phyloP scores from a whole-genome alignment of 1,140 invertebrate genomes.

The Scaptomyza hsui region DNA sequence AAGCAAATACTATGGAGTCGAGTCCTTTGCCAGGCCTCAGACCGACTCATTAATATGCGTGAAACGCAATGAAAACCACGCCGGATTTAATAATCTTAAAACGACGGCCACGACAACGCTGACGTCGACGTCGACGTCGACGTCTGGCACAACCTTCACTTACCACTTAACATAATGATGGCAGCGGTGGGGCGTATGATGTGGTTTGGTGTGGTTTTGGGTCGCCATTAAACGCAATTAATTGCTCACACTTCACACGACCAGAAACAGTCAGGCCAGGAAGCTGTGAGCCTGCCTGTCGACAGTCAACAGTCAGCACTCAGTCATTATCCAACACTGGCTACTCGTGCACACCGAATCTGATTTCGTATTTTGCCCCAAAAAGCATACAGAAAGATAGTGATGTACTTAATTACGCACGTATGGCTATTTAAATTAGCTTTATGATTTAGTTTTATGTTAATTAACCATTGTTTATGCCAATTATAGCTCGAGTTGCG shows the following conservation, averaged over 20 bases:
- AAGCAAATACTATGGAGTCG: slow-evolving; percentile 27
- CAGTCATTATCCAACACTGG: slow-evolving; percentile 37
- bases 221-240: slow-evolving; percentile 49
- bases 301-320: slow-evolving; percentile 18
- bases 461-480: slow-evolving; percentile 79
- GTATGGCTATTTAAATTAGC: slow-evolving; percentile 75
- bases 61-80: slow-evolving; percentile 11
- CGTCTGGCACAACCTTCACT: slow-evolving; percentile 33
- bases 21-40: slow-evolving; percentile 4
- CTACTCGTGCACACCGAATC: slow-evolving; percentile 55
- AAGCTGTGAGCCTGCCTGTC: slow-evolving; percentile 2
- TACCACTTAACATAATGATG: slow-evolving; percentile 42
- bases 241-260: slow-evolving; percentile 36
- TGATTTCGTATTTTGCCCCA: slow-evolving; percentile 24
- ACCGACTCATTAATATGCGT: slow-evolving; percentile 19
- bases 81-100: slow-evolving; percentile 49
- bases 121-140: slow-evolving; percentile 8
- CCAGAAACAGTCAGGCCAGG: slow-evolving; percentile 21
- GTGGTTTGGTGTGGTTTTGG: slow-evolving; percentile 28
- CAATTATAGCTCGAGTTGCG: slow-evolving; percentile 52
- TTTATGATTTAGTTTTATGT: slow-evolving; percentile 81
- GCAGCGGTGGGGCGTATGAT: neutral
- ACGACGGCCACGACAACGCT: neutral
- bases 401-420: slow-evolving; percentile 70
- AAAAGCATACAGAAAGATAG: neutral